phyloP scores from a whole-genome alignment of 1,140 invertebrate genomes.

The Pollicipes pollicipes region DNA sequence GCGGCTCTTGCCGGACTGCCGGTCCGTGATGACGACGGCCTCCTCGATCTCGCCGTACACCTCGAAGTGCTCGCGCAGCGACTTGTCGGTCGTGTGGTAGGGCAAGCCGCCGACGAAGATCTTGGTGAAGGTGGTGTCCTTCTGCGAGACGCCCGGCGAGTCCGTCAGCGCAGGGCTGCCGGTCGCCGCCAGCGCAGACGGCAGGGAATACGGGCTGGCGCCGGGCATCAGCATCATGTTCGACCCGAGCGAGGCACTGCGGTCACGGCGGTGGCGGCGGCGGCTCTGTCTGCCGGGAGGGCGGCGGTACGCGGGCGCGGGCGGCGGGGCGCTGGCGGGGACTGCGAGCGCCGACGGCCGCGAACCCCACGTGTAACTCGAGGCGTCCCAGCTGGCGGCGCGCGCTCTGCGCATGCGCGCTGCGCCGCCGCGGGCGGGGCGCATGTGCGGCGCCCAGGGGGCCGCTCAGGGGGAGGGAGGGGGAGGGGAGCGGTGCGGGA shows the following conservation, averaged over 20 bases:
- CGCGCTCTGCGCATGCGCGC: not conserved
- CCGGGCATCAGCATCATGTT: constrained; percentile 18
- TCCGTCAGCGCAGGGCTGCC: constrained; percentile 16
- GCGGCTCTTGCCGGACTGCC: constrained; percentile 88
- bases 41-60: constrained; percentile 94
- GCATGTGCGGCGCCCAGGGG: not conserved
- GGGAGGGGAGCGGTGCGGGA: too few species aligned
- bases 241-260: too few species aligned
- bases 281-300: too few species aligned
- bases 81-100: constrained; percentile 94
- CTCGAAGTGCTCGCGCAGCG: constrained; percentile 83
- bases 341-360: too few species aligned
- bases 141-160: constrained; percentile 48
- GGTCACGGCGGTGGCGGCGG: not conserved
- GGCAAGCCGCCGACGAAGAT: constrained; percentile 93
- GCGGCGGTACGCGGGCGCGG: too few species aligned
- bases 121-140: constrained; percentile 95
- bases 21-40: constrained; percentile 92
- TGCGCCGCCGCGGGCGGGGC: too few species aligned
- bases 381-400: not conserved
- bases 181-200: constrained; percentile 13
- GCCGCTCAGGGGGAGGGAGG: too few species aligned
- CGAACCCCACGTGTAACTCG: not conserved
- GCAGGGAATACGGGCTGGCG: constrained; percentile 15
- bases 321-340: too few species aligned